These are phyloP conservation scores for Acanthopagrus latus DNA, from an alignment of 2,797 vertebrate genomes.

Conservation along the genomic window DNA sequence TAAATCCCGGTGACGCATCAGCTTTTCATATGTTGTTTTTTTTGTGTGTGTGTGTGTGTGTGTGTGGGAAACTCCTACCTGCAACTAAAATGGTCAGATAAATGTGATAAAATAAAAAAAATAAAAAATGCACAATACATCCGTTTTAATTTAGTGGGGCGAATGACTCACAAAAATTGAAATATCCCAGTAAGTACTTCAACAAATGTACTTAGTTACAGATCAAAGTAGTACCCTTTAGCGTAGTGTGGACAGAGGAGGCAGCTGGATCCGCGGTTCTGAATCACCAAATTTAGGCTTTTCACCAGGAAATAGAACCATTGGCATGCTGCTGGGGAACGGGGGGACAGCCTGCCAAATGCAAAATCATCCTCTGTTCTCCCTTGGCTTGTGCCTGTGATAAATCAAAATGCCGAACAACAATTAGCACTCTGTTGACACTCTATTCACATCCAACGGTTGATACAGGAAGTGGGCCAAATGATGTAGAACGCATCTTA, in stretches of 20 bases:
- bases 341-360: conserved; percentile 69
- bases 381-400: conserved; percentile 68
- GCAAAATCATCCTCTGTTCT: conserved; percentile 74
- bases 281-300: conserved; percentile 59
- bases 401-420: conserved; percentile 74
- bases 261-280: conserved; percentile 51
- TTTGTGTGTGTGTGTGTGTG: neutral
- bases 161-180: neutral
- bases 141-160: neutral
- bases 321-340: conserved; percentile 62
- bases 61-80: neutral
- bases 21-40: neutral
- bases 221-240: neutral
- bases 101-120: neutral
- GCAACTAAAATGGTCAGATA: neutral
- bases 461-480: conserved; percentile 80
- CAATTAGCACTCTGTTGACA: conserved; percentile 83
- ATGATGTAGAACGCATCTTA: conserved; percentile 71
- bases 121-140: neutral
- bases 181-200: neutral
- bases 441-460: conserved; percentile 76
- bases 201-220: neutral
- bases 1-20: neutral
- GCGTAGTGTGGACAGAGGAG: conserved; percentile 37
- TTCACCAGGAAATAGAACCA: conserved; percentile 60